Conservation (phyloP, 2,888 invertebrate genomes). For the Campoplex nolae region DNA sequence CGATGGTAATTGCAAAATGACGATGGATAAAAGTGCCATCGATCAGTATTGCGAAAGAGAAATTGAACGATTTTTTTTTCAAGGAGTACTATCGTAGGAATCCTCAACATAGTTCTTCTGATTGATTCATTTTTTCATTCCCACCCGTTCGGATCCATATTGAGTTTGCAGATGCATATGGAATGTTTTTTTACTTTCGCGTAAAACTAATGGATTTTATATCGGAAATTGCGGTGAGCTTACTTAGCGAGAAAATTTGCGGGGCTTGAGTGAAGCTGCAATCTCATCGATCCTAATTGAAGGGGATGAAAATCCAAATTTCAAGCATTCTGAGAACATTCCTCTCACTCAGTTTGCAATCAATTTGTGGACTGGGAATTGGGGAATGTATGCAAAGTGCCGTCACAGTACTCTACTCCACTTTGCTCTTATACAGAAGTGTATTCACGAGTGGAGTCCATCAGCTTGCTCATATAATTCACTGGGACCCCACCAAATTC, state of each 20-base stretch:
- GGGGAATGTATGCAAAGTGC: not conserved
- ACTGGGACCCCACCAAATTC: not conserved
- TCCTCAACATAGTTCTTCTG: not conserved
- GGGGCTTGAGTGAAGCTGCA: constrained; percentile 16
- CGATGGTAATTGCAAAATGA: constrained; percentile 2
- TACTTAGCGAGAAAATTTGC: not conserved
- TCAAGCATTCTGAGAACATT: not conserved
- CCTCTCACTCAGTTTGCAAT: constrained; percentile 23
- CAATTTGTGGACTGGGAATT: constrained; percentile 12
- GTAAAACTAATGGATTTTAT: constrained; percentile 15
- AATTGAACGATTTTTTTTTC: not conserved
- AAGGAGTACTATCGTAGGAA: not conserved
- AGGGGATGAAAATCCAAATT: constrained; percentile 8
- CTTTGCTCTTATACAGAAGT: not conserved
- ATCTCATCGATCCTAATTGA: constrained; percentile 31
- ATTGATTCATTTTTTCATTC: not conserved
- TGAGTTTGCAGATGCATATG: not conserved
- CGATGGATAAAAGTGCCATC: constrained; percentile 1
- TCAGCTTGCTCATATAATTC: not conserved
- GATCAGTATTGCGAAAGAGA: not conserved
- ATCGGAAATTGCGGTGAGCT: not conserved
- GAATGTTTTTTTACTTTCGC: not conserved
- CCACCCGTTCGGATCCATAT: not conserved
- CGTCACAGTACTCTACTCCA: constrained; percentile 18
- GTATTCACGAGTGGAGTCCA: not conserved